Evolutionary conservation across 2,113 vertebrate species (phyloP).

Genomic region (Picathartes gymnocephalus): DNA sequence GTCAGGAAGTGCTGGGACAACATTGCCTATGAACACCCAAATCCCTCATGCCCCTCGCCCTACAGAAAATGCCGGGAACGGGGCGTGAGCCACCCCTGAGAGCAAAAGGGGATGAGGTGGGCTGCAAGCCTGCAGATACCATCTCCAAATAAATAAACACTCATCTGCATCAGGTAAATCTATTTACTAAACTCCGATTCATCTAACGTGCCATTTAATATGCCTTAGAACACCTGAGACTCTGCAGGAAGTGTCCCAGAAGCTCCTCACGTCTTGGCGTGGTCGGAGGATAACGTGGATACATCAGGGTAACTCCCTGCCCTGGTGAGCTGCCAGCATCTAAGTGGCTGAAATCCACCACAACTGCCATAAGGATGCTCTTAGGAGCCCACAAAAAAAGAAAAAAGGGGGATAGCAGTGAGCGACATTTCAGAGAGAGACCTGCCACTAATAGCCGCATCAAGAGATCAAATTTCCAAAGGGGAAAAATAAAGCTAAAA

Average conservation of each 20-base stretch:
- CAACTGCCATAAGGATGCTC: background rate
- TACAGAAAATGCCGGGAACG: rapidly evolving
- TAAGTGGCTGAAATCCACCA: background rate
- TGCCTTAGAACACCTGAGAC: background rate
- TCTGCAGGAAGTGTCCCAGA: background rate
- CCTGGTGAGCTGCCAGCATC: background rate
- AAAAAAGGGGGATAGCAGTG: background rate
- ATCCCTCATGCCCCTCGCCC: background rate
- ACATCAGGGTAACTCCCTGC: background rate
- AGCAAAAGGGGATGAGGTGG: background rate
- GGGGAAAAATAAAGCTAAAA: background rate
- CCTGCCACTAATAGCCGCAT: rapidly evolving
- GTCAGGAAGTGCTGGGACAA: background rate
- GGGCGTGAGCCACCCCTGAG: background rate
- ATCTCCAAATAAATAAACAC: background rate
- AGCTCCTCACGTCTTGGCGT: background rate
- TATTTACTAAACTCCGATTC: background rate
- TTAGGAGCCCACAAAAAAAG: background rate
- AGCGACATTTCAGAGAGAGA: background rate
- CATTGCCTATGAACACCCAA: background rate
- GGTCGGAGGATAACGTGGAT: background rate
- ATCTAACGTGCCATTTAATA: background rate
- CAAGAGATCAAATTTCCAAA: background rate
- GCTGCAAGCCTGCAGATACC: background rate
- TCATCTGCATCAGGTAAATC: background rate